Conservation (phyloP, 2,113 vertebrate species). For the Chionodraco myersi region DNA sequence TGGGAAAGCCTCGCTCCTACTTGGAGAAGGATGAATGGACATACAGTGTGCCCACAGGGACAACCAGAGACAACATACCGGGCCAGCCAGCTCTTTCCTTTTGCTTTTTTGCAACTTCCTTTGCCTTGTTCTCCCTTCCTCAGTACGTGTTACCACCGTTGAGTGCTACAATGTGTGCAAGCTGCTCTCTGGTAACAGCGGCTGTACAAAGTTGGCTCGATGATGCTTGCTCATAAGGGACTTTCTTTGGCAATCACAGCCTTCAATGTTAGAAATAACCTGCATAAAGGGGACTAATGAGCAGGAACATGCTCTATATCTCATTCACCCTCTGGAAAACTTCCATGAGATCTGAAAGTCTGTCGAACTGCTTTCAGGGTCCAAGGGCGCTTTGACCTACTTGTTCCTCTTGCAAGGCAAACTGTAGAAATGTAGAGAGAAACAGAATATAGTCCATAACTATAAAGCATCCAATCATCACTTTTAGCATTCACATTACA, state of each 20-base stretch:
- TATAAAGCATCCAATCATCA: too few relatives aligned
- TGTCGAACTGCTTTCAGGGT: too few relatives aligned
- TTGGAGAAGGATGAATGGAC: conserved; percentile 75
- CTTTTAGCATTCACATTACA: too few relatives aligned
- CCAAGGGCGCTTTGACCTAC: too few relatives aligned
- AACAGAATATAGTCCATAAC: too few relatives aligned
- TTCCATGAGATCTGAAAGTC: too few relatives aligned
- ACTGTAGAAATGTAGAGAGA: too few relatives aligned
- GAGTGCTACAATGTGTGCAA: conserved; percentile 21
- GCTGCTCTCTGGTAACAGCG: conserved; percentile 46
- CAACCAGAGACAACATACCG: conserved; percentile 50
- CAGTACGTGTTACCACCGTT: conserved; percentile 30
- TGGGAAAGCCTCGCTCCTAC: conserved; percentile 57
- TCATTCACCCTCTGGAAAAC: too few relatives aligned
- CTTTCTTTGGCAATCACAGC: conserved; percentile 5
- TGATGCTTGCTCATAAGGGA: conserved; percentile 25
- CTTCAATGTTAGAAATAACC: conserved; percentile 18
- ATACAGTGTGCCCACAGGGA: conserved; percentile 70
- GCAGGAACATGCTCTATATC: too few relatives aligned
- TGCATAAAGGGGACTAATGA: too few relatives aligned
- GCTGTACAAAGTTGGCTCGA: conserved; percentile 1
- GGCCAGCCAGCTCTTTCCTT: conserved; percentile 46
- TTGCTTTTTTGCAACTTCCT: conserved; percentile 44
- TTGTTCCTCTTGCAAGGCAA: too few relatives aligned
- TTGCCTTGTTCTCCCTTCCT: conserved; percentile 42